Evolutionary conservation across 2,888 invertebrate genomes (phyloP).

Genomic region (Rhyacophila evoluta): DNA sequence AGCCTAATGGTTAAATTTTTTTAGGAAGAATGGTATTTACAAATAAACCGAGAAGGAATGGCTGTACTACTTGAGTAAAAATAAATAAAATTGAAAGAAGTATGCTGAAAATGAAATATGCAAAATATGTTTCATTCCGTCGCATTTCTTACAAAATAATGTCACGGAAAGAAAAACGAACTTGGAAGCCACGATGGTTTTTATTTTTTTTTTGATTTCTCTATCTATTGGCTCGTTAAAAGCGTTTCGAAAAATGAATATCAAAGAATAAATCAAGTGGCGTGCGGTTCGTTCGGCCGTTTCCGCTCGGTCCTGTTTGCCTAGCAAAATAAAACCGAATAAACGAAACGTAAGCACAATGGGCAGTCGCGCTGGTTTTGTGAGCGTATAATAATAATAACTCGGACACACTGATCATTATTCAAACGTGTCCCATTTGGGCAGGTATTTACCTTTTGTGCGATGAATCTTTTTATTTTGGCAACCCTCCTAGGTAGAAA

Average conservation of each 20-base stretch:
- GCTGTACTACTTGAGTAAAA: too few relatives aligned
- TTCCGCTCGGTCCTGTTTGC: conserved; percentile 36
- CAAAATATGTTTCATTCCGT: background rate
- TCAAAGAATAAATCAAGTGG: conserved; percentile 48
- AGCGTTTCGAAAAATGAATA: conserved; percentile 40
- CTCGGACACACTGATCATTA: conserved; percentile 47
- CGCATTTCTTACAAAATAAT: background rate
- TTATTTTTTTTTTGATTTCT: conserved; percentile 13
- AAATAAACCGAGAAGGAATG: too few relatives aligned
- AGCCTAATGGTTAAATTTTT: too few relatives aligned
- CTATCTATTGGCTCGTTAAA: conserved; percentile 39
- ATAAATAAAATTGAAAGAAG: too few relatives aligned
- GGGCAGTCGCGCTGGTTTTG: conserved; percentile 3
- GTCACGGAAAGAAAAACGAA: background rate
- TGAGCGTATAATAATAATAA: conserved; percentile 28
- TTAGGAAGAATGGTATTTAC: too few relatives aligned
- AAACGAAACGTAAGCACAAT: conserved; percentile 47
- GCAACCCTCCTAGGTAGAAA: background rate
- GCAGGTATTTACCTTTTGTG: conserved; percentile 46
- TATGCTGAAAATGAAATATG: background rate
- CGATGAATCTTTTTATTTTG: conserved; percentile 42
- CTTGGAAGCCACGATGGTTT: background rate
- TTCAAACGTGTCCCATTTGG: conserved; percentile 48
- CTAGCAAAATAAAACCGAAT: conserved; percentile 40
- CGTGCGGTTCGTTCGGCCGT: conserved; percentile 36